phyloP scores from a whole-genome alignment of 1,140 invertebrate genomes.

The Musca domestica region DNA sequence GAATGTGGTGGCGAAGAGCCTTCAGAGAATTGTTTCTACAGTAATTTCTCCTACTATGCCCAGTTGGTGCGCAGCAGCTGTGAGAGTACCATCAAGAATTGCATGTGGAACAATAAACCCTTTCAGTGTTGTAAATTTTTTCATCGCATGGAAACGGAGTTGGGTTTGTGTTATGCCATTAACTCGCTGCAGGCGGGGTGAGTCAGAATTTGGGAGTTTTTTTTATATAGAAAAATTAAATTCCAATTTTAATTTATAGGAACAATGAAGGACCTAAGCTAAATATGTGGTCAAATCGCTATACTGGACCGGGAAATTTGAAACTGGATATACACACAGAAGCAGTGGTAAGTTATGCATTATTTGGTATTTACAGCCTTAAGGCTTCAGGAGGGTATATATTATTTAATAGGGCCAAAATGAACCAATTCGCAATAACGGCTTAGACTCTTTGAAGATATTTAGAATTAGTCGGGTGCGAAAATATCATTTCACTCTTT shows the following conservation, averaged over 20 bases:
- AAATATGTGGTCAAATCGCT: constrained; percentile 55
- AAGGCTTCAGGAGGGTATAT: not conserved
- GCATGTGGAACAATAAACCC: constrained; percentile 61
- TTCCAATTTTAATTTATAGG: constrained; percentile 26
- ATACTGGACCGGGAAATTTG: constrained; percentile 59
- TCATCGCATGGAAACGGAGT: constrained; percentile 62
- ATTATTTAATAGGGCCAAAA: too few relatives aligned
- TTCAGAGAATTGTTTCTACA: constrained; percentile 58
- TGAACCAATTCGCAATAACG: not conserved
- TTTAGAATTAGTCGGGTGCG: too few relatives aligned
- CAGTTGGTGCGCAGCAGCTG: constrained; percentile 62
- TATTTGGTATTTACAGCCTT: not conserved
- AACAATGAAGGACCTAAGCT: constrained; percentile 37
- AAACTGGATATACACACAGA: constrained; percentile 59
- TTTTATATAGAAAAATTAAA: not conserved
- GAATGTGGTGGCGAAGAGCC: constrained; percentile 58
- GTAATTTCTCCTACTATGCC: constrained; percentile 60
- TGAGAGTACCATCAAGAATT: constrained; percentile 58
- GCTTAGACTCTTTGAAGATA: not conserved
- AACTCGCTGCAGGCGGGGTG: constrained; percentile 62
- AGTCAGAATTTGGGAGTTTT: not conserved
- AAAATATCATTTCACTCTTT: too few relatives aligned
- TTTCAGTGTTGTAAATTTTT: constrained; percentile 70
- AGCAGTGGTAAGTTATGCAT: constrained; percentile 54
- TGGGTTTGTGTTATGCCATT: constrained; percentile 64